Base-by-base conservation (phyloP, 2,113 vertebrate species). In the Scortum barcoo region DNA sequence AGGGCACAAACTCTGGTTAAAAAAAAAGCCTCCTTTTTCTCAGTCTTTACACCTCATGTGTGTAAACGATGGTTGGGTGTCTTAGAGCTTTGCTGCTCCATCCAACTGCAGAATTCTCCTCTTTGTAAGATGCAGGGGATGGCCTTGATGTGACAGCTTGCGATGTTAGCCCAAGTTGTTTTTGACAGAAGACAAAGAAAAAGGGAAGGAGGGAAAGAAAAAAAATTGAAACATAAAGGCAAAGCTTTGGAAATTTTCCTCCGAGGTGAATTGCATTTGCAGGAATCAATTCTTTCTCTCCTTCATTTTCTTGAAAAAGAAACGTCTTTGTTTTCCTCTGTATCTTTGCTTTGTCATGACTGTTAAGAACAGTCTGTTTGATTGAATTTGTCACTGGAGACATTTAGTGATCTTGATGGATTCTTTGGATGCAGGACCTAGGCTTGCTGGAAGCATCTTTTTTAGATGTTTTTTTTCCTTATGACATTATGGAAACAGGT, bases 131-230 rank as follows among this genome's bases (percentile, higher is more conserved):
- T 91, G 85, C 80, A 82, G 89, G 78, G 83, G 81, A 89, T 92
- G 92, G 89, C 91, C 93, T 92, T 94, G 90, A 93, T 93, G 88
- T 95, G 93, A 95, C 94, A 94, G 91, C 88, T 89, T 81, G 86
- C 89, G 67, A 89, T 94, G 94, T 94, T 93, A 91, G 91, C 87
- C 89, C 88, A 92, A 94, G 93, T 94, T 94, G 87, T 88, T 94
- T 95, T 95, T 95, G 94, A 95, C 94, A 94, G 91, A 94, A 91
- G 88, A 94, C 92, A 94, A 93, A 92, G 89, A 85, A 85, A 88
- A 81, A 76, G 78, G 74, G 58, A 81, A 84, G 58, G 36, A 70
- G 38, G 36, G 60, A 61, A 56, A 81, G 56, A 36, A 72, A 61
- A 61, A 20, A 36, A 48, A 46, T 4, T 22, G 60, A 90, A 87